Conservation (phyloP, 1,140 invertebrate species). For the Caenorhabditis inopinata region DNA sequence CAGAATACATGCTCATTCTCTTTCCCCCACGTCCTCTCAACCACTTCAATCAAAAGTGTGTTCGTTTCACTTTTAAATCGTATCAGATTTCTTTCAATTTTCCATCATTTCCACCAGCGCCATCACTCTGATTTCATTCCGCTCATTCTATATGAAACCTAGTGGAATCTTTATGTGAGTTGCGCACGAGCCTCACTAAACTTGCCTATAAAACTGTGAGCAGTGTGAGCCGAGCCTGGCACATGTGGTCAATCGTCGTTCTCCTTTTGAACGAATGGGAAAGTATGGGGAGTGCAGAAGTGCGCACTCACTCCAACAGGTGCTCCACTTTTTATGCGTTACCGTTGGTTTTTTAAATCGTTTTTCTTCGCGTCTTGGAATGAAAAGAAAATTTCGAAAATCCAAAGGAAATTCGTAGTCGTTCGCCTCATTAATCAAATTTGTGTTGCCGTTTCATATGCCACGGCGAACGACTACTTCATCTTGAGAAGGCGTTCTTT, state of each 20-base stretch:
- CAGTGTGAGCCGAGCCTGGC: not conserved
- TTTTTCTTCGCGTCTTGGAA: too few species aligned
- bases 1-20: not conserved
- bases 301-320: not conserved
- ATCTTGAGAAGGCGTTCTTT: not conserved
- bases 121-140: not conserved
- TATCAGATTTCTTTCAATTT: slow-evolving; percentile 26
- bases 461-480: not conserved
- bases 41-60: slow-evolving; percentile 32
- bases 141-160: not conserved
- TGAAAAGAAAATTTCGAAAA: not conserved
- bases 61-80: slow-evolving; percentile 4
- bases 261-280: not conserved
- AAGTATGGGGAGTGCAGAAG: not conserved
- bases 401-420: not conserved
- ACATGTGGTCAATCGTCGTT: not conserved
- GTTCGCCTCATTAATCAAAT: slow-evolving; percentile 30
- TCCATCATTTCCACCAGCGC: slow-evolving; percentile 11
- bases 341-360: not conserved
- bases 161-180: not conserved
- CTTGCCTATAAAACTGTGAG: slow-evolving; percentile 25
- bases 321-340: not conserved
- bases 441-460: slow-evolving; percentile 26
- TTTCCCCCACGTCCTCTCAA: not conserved
- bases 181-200: not conserved